These are phyloP conservation scores for Melanchra persicariae DNA, from an alignment of 2,888 invertebrate species.

Conservation along the genomic window DNA sequence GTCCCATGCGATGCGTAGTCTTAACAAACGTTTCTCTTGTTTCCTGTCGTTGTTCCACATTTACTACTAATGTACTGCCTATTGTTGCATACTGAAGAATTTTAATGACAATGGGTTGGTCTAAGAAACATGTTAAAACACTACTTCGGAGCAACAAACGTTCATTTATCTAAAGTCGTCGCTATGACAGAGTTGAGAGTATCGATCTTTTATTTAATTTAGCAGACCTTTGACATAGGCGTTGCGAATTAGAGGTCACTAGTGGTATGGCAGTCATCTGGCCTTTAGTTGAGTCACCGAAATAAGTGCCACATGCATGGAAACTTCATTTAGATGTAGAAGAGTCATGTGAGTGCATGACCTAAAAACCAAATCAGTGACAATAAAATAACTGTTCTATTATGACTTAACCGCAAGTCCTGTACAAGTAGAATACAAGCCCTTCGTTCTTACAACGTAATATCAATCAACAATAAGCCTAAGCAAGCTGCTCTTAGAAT, in stretches of 20 bases:
- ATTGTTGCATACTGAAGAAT: slow-evolving; percentile 71
- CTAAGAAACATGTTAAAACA: slow-evolving; percentile 62
- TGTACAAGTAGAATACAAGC: slow-evolving; percentile 68
- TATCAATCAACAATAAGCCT: slow-evolving; percentile 73
- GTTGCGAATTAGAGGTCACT: slow-evolving; percentile 41
- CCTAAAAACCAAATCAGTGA: slow-evolving; percentile 60
- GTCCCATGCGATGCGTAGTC: slow-evolving; percentile 75
- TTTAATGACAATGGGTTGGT: slow-evolving; percentile 62
- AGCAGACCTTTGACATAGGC: slow-evolving; percentile 41
- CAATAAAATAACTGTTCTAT: slow-evolving; percentile 72
- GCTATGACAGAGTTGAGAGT: slow-evolving; percentile 16
- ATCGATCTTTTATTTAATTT: slow-evolving; percentile 50
- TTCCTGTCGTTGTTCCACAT: slow-evolving; percentile 80
- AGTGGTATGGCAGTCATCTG: slow-evolving; percentile 41
- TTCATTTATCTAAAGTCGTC: slow-evolving; percentile 41
- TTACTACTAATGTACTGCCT: slow-evolving; percentile 73
- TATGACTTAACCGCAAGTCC: slow-evolving; percentile 79
- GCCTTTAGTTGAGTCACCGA: slow-evolving; percentile 29
- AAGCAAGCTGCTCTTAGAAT: slow-evolving; percentile 74
- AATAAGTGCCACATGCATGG: slow-evolving; percentile 33
- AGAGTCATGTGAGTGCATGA: slow-evolving; percentile 39
- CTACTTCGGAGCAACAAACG: slow-evolving; percentile 34
- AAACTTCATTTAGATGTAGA: slow-evolving; percentile 33
- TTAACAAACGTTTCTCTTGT: slow-evolving; percentile 78
- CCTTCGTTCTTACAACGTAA: slow-evolving; percentile 67